Evolutionary conservation across 2,113 vertebrate genomes (phyloP).

Genomic region (Psammodynastes pulverulentus): DNA sequence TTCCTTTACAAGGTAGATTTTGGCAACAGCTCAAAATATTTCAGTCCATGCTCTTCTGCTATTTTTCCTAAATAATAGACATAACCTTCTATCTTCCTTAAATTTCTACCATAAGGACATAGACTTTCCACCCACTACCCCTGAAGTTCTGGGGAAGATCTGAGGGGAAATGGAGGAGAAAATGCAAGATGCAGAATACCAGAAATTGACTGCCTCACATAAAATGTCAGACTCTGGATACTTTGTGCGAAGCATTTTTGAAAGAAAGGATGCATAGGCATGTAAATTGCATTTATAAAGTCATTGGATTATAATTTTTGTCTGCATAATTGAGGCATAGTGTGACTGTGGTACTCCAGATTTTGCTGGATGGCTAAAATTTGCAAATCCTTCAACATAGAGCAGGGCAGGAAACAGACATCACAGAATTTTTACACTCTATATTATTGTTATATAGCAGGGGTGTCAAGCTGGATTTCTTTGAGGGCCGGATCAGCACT

Average conservation of each 20-base stretch:
- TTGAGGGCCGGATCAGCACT: no score
- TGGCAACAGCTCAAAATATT: slow-evolving; percentile 58
- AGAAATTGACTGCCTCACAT: neutral
- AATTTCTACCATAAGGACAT: neutral
- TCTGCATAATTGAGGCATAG: neutral
- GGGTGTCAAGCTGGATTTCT: no score
- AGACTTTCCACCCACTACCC: slow-evolving; percentile 31
- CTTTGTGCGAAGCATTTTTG: neutral
- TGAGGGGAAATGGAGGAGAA: neutral
- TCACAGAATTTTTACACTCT: no score
- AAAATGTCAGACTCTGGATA: neutral
- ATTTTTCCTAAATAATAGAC: slow-evolving; percentile 20
- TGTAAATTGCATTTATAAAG: neutral
- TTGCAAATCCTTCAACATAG: no score
- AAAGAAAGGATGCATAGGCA: neutral
- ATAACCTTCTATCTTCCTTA: neutral
- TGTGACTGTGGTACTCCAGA: no score
- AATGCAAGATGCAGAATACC: neutral
- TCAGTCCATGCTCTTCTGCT: slow-evolving; percentile 39
- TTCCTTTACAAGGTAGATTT: slow-evolving; percentile 47
- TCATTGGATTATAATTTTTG: neutral
- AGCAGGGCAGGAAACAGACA: no score
- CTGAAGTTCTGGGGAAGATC: neutral
- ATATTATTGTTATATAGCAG: no score
- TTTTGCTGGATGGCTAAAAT: no score